A percentile compares a stretch with the other conserved stretches of the same genome.
phyloP scores from a whole-genome alignment of 2,113 vertebrate genomes.

The Chinchilla lanigera region DNA sequence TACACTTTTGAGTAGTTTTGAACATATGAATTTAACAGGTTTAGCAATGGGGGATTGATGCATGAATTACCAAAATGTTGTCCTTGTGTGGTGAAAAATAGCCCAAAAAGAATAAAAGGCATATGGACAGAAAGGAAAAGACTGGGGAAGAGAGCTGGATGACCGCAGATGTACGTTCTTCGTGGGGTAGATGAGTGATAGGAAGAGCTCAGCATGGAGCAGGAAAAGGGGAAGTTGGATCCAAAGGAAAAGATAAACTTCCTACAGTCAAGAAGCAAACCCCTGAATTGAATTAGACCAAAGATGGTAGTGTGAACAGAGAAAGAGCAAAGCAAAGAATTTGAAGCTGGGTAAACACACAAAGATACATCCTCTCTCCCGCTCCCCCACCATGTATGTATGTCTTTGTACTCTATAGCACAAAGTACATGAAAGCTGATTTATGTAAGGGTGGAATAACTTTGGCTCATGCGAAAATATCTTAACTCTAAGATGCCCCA shows the following conservation, averaged over 20 bases:
- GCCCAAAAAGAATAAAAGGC: background rate
- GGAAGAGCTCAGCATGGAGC: background rate
- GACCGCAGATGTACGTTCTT: background rate
- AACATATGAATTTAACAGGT: background rate
- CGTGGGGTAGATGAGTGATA: background rate
- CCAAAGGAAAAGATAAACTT: background rate
- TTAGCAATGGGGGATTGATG: background rate
- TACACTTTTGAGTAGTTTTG: background rate
- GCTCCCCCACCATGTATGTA: background rate
- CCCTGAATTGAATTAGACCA: background rate
- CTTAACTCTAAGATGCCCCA: background rate
- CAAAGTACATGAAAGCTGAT: background rate
- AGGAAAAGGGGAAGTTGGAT: background rate
- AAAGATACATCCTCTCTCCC: background rate
- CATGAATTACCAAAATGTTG: background rate
- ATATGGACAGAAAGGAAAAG: background rate
- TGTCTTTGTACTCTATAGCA: background rate
- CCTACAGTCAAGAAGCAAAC: background rate
- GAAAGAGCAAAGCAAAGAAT: background rate
- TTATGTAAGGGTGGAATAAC: background rate
- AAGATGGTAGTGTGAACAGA: background rate
- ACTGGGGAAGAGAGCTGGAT: background rate
- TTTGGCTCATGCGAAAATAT: background rate
- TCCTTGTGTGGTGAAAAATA: background rate
- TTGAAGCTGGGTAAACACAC: background rate